A percentile compares a stretch with the other conserved stretches of the same genome.
phyloP scores from a whole-genome alignment of 2,797 vertebrate species.

The Tauraco hartlaubi region DNA sequence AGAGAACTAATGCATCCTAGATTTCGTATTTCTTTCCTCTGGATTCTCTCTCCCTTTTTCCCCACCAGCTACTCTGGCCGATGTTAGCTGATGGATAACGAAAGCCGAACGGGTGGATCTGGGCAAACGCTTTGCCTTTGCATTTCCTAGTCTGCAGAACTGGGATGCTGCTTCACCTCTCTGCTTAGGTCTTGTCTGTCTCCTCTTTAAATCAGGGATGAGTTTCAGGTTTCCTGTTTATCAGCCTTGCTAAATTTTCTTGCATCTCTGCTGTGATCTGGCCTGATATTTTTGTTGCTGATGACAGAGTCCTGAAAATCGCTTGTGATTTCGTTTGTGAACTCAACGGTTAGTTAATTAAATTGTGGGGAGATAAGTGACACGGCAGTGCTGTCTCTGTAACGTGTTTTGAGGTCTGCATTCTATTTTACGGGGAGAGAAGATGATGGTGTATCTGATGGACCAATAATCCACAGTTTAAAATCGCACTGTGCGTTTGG shows the following conservation, averaged over 20 bases:
- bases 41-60: background rate
- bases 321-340: background rate
- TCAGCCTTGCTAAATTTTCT: background rate
- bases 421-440: background rate
- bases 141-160: background rate
- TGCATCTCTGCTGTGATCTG: background rate
- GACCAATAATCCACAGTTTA: background rate
- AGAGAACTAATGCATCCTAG: background rate
- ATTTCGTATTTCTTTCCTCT: background rate
- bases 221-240: background rate
- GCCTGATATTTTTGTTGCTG: conserved; percentile 11
- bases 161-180: background rate
- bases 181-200: background rate
- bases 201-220: background rate
- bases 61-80: too few species aligned
- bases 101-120: background rate
- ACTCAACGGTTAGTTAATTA: background rate
- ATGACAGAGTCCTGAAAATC: background rate
- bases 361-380: background rate
- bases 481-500: background rate
- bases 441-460: background rate
- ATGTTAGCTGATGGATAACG: background rate
- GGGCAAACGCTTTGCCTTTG: background rate
- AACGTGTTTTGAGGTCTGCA: background rate
- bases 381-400: background rate